phyloP scores from a whole-genome alignment of 2,888 invertebrate species.

The Napeogenes sylphis region DNA sequence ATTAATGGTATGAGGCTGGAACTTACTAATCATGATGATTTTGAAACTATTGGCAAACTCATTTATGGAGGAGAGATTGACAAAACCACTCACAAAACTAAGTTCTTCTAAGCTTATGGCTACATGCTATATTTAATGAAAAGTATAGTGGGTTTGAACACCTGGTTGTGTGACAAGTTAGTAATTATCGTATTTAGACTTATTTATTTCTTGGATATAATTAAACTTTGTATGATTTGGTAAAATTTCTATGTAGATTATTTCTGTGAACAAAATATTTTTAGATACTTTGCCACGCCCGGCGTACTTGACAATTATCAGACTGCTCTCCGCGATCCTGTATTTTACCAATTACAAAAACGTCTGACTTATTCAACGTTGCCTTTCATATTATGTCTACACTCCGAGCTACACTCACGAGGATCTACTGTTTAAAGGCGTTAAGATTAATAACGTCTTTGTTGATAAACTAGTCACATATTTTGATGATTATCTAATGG shows the following conservation, averaged over 20 bases:
- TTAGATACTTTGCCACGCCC: constrained; percentile 72
- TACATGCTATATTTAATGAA: constrained; percentile 76
- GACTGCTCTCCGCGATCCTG: constrained; percentile 83
- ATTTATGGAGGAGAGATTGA: constrained; percentile 61
- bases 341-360: constrained; percentile 83
- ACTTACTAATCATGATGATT: constrained; percentile 64
- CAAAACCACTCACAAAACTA: constrained; percentile 55
- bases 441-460: constrained; percentile 79
- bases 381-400: constrained; percentile 79
- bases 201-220: too few species aligned
- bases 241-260: too few species aligned
- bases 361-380: constrained; percentile 75
- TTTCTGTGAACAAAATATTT: constrained; percentile 33
- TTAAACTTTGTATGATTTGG: too few species aligned
- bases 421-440: constrained; percentile 79
- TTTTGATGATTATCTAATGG: constrained; percentile 82
- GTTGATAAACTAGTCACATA: constrained; percentile 82
- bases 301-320: constrained; percentile 79
- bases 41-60: constrained; percentile 74
- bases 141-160: constrained; percentile 62
- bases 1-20: constrained; percentile 58
- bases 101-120: constrained; percentile 72
- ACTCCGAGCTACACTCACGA: constrained; percentile 78
- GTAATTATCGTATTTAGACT: constrained; percentile 32
- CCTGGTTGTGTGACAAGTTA: constrained; percentile 55